These are phyloP conservation scores for Tanypteryx hageni DNA, from an alignment of 2,888 invertebrate genomes.

Conservation along the genomic window DNA sequence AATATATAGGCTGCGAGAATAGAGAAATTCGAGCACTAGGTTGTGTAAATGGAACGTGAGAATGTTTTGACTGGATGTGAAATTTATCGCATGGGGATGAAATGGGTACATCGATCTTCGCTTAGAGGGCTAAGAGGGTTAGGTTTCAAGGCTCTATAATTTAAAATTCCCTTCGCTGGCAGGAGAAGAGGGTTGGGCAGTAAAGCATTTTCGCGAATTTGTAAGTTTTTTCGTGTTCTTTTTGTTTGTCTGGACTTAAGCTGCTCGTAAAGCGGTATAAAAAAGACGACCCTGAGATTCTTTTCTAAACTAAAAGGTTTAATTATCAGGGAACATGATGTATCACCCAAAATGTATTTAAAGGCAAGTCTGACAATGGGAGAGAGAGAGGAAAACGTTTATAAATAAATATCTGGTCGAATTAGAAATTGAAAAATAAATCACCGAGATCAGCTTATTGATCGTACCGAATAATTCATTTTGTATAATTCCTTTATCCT, in stretches of 20 bases:
- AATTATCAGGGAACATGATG: not conserved
- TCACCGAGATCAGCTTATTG: too few species aligned
- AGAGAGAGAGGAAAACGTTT: too few species aligned
- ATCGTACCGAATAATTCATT: too few species aligned
- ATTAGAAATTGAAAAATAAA: too few species aligned
- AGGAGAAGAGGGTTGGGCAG: not conserved
- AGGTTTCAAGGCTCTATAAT: not conserved
- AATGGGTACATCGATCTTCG: not conserved
- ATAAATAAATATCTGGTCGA: too few species aligned
- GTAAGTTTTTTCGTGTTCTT: not conserved
- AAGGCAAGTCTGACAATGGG: too few species aligned
- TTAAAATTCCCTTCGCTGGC: not conserved
- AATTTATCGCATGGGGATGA: not conserved
- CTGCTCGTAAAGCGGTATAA: not conserved
- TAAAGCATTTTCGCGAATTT: not conserved
- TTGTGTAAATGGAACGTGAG: not conserved
- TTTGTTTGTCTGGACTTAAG: not conserved
- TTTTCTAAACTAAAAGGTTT: not conserved
- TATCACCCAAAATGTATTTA: too few species aligned
- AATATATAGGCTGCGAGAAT: too few species aligned
- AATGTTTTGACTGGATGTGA: slow-evolving; percentile 7
- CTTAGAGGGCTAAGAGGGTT: not conserved
- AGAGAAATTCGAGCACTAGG: not conserved
- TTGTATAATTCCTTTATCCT: too few species aligned
- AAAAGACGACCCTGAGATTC: not conserved